A percentile compares a stretch with the other conserved stretches of the same genome.
These are phyloP conservation scores for Xylota segnis DNA, from an alignment of 2,888 invertebrate genomes.

Conservation along the genomic window DNA sequence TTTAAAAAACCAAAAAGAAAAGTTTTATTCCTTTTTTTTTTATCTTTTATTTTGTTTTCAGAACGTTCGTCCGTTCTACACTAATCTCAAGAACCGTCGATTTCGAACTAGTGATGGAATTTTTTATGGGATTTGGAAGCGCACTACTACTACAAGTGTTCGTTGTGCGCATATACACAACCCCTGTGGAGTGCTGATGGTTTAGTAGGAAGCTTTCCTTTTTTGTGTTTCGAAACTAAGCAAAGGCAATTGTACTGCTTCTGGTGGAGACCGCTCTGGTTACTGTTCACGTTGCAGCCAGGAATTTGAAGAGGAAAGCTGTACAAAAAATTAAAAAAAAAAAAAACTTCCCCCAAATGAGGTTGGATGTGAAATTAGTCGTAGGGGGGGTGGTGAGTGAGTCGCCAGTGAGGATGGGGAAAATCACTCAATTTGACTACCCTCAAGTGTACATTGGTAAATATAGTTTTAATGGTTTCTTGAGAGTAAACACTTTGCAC, in stretches of 20 bases:
- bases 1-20: background rate
- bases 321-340: background rate
- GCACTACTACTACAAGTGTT: constrained; percentile 45
- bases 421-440: constrained; percentile 49
- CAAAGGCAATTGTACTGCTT: constrained; percentile 45
- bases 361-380: background rate
- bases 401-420: background rate
- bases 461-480: constrained; percentile 14
- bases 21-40: constrained; percentile 9
- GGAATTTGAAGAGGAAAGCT: constrained; percentile 18
- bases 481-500: constrained; percentile 2
- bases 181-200: constrained; percentile 46
- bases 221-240: constrained; percentile 13
- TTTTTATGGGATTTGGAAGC: constrained; percentile 68
- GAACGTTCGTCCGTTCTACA: constrained; percentile 60
- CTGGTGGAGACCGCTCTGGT: constrained; percentile 15
- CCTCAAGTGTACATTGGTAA: constrained; percentile 4
- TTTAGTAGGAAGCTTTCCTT: constrained; percentile 32
- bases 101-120: constrained; percentile 75
- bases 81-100: constrained; percentile 70
- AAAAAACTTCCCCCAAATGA: constrained; percentile 12
- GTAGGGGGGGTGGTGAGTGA: background rate
- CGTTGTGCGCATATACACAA: constrained; percentile 54
- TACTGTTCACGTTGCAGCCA: constrained; percentile 37
- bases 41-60: constrained; percentile 14